A percentile compares a stretch with the other conserved stretches of the same genome.
Evolutionary conservation across 2,113 vertebrate species (phyloP).

Genomic region (Nanorana parkeri): DNA sequence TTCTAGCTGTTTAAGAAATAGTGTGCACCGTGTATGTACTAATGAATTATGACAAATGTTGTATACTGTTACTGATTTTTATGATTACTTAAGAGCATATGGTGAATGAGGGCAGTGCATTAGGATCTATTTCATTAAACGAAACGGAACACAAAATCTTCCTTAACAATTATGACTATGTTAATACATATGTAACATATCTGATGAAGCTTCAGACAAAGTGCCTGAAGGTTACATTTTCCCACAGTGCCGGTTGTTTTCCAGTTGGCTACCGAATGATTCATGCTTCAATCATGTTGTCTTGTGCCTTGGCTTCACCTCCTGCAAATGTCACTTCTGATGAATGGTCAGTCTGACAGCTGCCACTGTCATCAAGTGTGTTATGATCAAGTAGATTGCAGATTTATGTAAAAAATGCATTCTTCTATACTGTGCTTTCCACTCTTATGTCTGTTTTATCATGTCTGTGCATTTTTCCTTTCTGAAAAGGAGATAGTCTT

Average conservation of each 20-base stretch:
- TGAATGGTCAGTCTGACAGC: constrained; percentile 33
- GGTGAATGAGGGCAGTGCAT: background rate
- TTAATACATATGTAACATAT: background rate
- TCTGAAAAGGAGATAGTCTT: too few species aligned
- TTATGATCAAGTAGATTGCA: constrained; percentile 7
- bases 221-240: background rate
- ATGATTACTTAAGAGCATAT: background rate
- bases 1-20: too few species aligned
- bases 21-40: background rate
- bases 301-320: constrained; percentile 20
- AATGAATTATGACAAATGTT: background rate
- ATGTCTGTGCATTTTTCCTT: too few species aligned
- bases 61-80: background rate
- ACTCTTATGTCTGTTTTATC: background rate
- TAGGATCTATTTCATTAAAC: background rate
- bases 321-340: constrained; percentile 33
- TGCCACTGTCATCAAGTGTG: constrained; percentile 20
- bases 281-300: constrained; percentile 30
- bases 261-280: background rate
- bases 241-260: background rate
- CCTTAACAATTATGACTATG: background rate
- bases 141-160: background rate
- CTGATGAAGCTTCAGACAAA: background rate
- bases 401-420: constrained; percentile 16
- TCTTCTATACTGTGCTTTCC: background rate